Base-by-base conservation (phyloP, 2,888 invertebrate genomes). In the Sceliomorpha sp. region DNA sequence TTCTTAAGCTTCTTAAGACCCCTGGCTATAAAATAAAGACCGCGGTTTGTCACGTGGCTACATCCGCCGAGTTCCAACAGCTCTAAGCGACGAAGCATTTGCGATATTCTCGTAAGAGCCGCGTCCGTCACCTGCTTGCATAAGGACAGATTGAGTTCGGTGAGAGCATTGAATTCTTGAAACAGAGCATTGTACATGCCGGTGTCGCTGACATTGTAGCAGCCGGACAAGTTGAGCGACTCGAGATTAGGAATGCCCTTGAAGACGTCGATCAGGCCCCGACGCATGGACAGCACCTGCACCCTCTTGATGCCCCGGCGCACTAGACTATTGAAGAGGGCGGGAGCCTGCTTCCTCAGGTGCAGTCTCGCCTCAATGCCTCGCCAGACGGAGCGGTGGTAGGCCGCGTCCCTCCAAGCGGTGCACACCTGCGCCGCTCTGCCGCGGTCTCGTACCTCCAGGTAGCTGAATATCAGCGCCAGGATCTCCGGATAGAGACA, bases 61-160 rank as follows among this genome's bases (percentile, higher is more conserved):
- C 98, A 98, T 1, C 98, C 98, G 9, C 97, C 97, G 47, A 98
- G 89, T 81, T 98, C 96, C 48, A 98, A 89, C 20, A 93, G 93
- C 84, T 97, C 95, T 63, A 98, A 91, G 88, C 96, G 96, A 88
- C 93, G 94, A 42, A 96, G 89, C 80, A 93, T 93, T 86, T 95
- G 94, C 34, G 96, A 95, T 89, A 98, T 96, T 81, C 94, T 91
- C 10, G 94, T 93, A 15, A 98, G 90, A 47, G 96, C 95, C 17
- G 93, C 93, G 88, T 98, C 98, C n/a, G 96, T 96, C 66, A 98
- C 94, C 90, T 97, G 97, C 89, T 98, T 98, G 90, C 98, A 98
- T 60, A 98, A 90, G 37, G 96, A 96, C 50, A 98, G 90, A 88
- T 98, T 96, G 70, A 98, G 91, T 76, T 93, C 91, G 70, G 93